Conservation (phyloP, 2,888 invertebrate genomes). For the Liopterus haemorrhoidalis region DNA sequence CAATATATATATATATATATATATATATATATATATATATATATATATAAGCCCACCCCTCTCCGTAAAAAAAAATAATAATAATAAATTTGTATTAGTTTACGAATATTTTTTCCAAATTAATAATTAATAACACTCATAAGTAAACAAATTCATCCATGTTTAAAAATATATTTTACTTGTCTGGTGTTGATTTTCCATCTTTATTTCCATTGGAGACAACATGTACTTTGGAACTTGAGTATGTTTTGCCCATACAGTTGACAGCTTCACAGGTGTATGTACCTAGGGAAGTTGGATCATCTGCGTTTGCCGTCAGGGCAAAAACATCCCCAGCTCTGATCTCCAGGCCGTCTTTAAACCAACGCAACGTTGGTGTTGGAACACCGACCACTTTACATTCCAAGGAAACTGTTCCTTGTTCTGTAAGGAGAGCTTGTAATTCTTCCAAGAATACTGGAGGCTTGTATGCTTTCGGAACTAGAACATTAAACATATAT, state of each 20-base stretch:
- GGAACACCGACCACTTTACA: conserved; percentile 91
- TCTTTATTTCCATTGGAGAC: conserved; percentile 67
- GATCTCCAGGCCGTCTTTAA: conserved; percentile 80
- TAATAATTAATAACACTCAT: not conserved
- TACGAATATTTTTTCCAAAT: not conserved
- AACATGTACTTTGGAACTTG: conserved; percentile 78
- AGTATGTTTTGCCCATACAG: conserved; percentile 80
- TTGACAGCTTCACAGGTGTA: conserved; percentile 85
- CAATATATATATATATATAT: too few species aligned
- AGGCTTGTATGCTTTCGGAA: conserved; percentile 81
- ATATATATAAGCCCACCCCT: too few species aligned
- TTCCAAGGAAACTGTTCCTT: conserved; percentile 83
- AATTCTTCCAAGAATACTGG: conserved; percentile 84
- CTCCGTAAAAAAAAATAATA: too few species aligned
- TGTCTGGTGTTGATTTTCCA: conserved; percentile 62
- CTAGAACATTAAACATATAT: conserved; percentile 43
- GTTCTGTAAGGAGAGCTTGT: conserved; percentile 74
- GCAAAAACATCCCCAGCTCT: conserved; percentile 87
- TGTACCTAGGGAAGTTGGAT: conserved; percentile 79
- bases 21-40: too few species aligned
- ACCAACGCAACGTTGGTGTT: conserved; percentile 64
- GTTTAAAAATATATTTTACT: conserved; percentile 43
- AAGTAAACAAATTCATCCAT: not conserved
- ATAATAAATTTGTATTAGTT: too few species aligned
- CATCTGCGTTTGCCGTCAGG: conserved; percentile 74